These are phyloP conservation scores for Helleia helle DNA, from an alignment of 2,888 invertebrate species.

Conservation along the genomic window DNA sequence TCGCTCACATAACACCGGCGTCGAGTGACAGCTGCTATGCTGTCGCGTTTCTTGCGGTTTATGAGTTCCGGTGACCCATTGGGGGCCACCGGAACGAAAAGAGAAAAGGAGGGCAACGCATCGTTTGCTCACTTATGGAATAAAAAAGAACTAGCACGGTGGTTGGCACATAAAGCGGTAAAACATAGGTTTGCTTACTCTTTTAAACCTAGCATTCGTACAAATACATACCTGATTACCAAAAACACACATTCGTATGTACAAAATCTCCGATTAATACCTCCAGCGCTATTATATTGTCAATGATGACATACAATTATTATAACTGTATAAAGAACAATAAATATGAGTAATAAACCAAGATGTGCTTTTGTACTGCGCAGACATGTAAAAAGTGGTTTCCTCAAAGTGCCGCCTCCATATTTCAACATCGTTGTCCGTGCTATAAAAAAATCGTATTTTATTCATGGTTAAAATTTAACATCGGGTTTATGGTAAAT, in stretches of 20 bases:
- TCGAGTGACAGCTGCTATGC: no score
- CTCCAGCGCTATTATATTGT: slow-evolving; percentile 3
- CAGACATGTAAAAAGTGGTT: slow-evolving; percentile 34
- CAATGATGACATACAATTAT: slow-evolving; percentile 6
- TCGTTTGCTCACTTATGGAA: no score
- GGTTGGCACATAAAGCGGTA: not conserved
- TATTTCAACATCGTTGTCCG: slow-evolving; percentile 30
- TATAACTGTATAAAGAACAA: not conserved
- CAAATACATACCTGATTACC: not conserved
- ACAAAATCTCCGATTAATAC: slow-evolving; percentile 1
- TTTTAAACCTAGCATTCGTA: no score
- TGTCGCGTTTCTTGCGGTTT: no score
- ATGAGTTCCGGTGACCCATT: no score
- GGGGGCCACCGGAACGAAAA: no score
- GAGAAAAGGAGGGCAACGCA: no score
- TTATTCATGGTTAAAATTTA: slow-evolving; percentile 67
- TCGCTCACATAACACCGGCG: no score
- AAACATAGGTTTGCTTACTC: no score
- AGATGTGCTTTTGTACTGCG: slow-evolving; percentile 17
- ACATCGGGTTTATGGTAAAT: slow-evolving; percentile 70
- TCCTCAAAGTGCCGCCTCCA: slow-evolving; percentile 30
- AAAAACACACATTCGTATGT: slow-evolving; percentile 1
- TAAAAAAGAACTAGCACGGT: no score
- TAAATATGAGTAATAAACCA: slow-evolving; percentile 9
- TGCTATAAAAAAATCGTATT: slow-evolving; percentile 52